A percentile compares a stretch with the other conserved stretches of the same genome.
Conservation (phyloP, 92 coral and sea anemone genomes). For the Hydrozoanthus gracilis region DNA sequence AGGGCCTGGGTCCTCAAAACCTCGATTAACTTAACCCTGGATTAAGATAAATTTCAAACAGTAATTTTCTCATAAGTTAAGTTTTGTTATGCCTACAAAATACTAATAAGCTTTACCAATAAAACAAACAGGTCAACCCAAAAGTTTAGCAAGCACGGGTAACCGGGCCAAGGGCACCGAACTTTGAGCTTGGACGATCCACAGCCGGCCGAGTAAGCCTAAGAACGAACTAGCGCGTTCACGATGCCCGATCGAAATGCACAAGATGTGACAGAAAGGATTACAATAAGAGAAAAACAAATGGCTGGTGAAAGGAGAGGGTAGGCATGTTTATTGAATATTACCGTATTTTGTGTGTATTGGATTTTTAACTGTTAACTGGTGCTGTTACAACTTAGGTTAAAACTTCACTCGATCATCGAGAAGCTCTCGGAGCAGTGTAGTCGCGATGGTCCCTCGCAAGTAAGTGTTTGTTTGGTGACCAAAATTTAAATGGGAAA, state of each 20-base stretch:
- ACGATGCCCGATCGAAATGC: background rate
- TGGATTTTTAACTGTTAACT: background rate
- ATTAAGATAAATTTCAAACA: no score
- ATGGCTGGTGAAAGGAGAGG: constrained; percentile 25
- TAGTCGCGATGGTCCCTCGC: constrained; percentile 63
- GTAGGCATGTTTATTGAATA: background rate
- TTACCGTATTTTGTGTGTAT: background rate
- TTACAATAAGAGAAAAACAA: background rate
- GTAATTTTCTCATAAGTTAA: no score
- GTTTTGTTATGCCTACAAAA: no score
- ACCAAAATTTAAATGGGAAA: background rate
- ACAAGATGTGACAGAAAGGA: background rate
- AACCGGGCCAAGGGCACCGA: no score
- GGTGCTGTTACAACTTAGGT: constrained; percentile 52
- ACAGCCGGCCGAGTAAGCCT: background rate
- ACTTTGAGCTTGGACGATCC: no score
- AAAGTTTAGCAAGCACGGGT: no score
- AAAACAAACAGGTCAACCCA: no score
- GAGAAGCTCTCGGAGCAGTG: constrained; percentile 88
- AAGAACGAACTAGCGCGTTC: constrained; percentile 3
- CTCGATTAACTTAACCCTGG: no score
- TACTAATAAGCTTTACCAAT: no score
- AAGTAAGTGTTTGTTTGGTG: constrained; percentile 47
- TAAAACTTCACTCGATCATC: constrained; percentile 82
- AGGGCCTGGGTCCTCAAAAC: no score